Conservation (phyloP, 2,113 vertebrate genomes). For the Meriones unguiculatus region DNA sequence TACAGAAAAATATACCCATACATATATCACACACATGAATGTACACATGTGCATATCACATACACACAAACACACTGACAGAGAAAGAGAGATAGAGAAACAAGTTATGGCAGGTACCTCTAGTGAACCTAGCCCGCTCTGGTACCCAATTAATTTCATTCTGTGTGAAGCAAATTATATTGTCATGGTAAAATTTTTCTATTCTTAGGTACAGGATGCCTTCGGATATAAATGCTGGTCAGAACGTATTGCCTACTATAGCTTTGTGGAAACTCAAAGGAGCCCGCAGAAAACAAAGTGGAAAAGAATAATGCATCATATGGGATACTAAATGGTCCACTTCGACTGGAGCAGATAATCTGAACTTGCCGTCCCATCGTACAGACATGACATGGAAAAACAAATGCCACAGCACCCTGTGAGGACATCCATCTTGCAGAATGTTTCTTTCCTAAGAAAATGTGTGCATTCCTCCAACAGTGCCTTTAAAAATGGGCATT, state of each 20-base stretch:
- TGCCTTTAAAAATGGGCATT: background rate
- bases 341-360: constrained; percentile 57
- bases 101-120: background rate
- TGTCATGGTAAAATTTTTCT: background rate
- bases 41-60: background rate
- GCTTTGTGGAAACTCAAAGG: constrained; percentile 11
- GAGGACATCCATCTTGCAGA: constrained; percentile 7
- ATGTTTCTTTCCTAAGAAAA: constrained; percentile 25
- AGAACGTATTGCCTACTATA: background rate
- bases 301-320: background rate
- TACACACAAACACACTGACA: background rate
- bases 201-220: background rate
- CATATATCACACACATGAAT: background rate
- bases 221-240: background rate
- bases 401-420: background rate
- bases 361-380: constrained; percentile 26
- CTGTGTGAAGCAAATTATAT: background rate
- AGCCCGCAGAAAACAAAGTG: background rate
- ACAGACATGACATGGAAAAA: background rate
- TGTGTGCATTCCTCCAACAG: background rate
- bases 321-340: constrained; percentile 36
- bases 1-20: background rate
- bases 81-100: background rate
- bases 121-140: background rate
- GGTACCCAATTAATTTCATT: background rate